Evolutionary conservation across 2,888 invertebrate species (phyloP), one percentile per base, ranked within the genome.

Genomic region (Graphium colonna): DNA sequence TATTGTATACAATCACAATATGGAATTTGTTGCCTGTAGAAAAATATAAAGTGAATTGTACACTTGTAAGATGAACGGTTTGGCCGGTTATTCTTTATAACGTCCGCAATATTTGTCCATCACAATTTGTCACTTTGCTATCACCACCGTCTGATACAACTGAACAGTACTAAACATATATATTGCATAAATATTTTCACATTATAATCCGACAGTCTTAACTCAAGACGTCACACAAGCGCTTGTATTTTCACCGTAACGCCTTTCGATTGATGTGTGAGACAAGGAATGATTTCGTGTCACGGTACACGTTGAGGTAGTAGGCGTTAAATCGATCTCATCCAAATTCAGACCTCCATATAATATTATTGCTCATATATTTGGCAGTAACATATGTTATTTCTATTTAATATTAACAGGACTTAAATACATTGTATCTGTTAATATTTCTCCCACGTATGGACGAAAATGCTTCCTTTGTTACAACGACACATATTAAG

Each of bases 81-180:
- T 65, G 72, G 69, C 71, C 66, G 68, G 68, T 58, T 58, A 56
- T 57, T 59, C 62, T 60, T 62, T 54, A 54, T 55, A 64, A 69
- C 26, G 55, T 58, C 49, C 51, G 41, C 55, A 56, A 60, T 28
- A 55, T 52, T 51, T 52, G 55, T 68, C 68, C 64, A 58, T 58
- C 62, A 61, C 65, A 55, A 61, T 73, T 75, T 76, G 80, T 79
- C 82, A 82, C 80, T 81, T 82, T 72, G 77, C 78, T 75, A 75
- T 75, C 75, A 75, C 74, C 69, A 65, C 74, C 69, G 65, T 69
- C 69, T 64, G 63, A 65, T 52, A 48, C 46, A 49, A 33, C 41
- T 53, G 39, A 40, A 52, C 52, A 59, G 55, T 58, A 61, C 63
- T 69, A 66, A 62, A 65, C 40, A 47, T 68, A 70, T 63, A 60